These are phyloP conservation scores for Callocephalon fimbriatum DNA, from an alignment of 2,113 vertebrate genomes.

Conservation along the genomic window DNA sequence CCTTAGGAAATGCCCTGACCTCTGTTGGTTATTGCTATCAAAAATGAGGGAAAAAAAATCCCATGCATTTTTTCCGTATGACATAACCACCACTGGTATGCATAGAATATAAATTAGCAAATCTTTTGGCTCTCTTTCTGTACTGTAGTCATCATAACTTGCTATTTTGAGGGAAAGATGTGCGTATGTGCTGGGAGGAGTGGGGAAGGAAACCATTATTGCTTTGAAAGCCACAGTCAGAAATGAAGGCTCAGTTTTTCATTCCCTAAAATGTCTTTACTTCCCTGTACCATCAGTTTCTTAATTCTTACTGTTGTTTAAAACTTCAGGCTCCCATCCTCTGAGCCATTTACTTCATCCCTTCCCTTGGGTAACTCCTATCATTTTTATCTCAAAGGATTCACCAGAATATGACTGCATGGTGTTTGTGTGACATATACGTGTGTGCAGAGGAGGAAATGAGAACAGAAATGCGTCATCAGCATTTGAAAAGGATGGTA, in stretches of 20 bases:
- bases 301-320: neutral
- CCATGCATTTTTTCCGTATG: constrained; percentile 35
- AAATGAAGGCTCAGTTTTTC: neutral
- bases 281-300: neutral
- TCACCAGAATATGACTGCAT: neutral
- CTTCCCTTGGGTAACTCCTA: neutral
- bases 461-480: neutral
- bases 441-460: neutral
- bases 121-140: neutral
- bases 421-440: neutral
- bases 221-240: neutral
- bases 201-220: neutral
- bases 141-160: neutral
- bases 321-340: neutral
- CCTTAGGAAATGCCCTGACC: neutral
- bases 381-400: neutral
- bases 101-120: constrained; percentile 22
- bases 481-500: neutral
- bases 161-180: neutral
- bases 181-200: neutral
- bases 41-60: neutral
- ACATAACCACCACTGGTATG: constrained; percentile 1
- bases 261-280: neutral
- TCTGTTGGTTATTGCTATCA: constrained; percentile 6
- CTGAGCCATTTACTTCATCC: neutral